Percentiles rank a stretch among this genome's conserved stretches.
These are phyloP conservation scores for Tridacna gigas DNA, from an alignment of 2,888 invertebrate genomes.

Conservation along the genomic window DNA sequence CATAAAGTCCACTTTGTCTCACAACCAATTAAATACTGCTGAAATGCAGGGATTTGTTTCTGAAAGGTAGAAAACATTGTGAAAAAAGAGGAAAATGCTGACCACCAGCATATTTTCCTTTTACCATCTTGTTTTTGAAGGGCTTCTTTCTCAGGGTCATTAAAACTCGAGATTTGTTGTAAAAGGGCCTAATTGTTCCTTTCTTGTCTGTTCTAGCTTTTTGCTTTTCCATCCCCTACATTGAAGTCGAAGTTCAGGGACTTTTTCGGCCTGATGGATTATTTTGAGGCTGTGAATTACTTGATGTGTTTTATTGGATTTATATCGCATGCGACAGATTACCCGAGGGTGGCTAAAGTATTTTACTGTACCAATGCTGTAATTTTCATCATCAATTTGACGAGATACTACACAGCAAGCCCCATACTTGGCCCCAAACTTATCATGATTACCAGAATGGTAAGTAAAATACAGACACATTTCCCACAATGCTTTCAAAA, in stretches of 20 bases:
- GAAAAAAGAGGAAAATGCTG: not conserved
- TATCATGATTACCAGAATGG: constrained; percentile 85
- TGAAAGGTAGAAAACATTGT: not conserved
- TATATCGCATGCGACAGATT: constrained; percentile 45
- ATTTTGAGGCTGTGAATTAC: constrained; percentile 69
- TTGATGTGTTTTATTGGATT: constrained; percentile 71
- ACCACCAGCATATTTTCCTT: not conserved
- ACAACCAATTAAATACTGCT: no score
- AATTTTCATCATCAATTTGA: constrained; percentile 82
- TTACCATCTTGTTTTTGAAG: not conserved
- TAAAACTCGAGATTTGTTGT: constrained; percentile 2
- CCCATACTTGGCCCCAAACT: constrained; percentile 85
- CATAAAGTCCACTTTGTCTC: no score
- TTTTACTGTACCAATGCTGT: constrained; percentile 83
- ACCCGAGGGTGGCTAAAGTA: constrained; percentile 66
- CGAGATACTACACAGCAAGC: constrained; percentile 84
- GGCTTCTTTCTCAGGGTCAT: no score
- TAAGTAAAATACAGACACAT: constrained; percentile 65
- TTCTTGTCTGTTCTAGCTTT: constrained; percentile 65
- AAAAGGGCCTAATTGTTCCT: not conserved
- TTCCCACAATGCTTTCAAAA: no score
- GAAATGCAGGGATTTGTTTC: no score
- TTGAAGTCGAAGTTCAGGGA: constrained; percentile 77
- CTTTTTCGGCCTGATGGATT: constrained; percentile 78
- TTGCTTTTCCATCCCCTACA: constrained; percentile 77